Evolutionary conservation across 2,113 vertebrate species (phyloP).

Genomic region (Meles meles): DNA sequence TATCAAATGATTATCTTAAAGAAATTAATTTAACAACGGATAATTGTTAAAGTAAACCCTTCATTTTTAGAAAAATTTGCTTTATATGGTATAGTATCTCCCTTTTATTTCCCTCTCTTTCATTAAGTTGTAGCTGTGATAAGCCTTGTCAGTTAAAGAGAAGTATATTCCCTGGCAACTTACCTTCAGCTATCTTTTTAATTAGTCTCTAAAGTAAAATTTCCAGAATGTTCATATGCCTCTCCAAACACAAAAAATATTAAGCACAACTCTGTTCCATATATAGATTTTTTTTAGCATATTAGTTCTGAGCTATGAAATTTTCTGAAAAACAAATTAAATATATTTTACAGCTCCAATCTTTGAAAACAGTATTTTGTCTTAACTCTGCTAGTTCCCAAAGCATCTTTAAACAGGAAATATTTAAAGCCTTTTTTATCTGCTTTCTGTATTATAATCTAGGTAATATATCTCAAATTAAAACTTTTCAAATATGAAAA

Average conservation of each 20-base stretch:
- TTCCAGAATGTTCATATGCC: conserved; percentile 8
- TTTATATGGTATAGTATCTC: background rate
- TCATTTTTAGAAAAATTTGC: background rate
- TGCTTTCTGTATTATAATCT: background rate
- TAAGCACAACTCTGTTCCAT: conserved; percentile 12
- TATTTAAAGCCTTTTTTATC: background rate
- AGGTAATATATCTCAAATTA: background rate
- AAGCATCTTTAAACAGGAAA: background rate
- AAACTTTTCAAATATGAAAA: background rate
- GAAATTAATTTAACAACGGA: background rate
- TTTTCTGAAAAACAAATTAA: conserved; percentile 10
- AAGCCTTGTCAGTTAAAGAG: background rate
- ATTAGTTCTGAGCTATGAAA: background rate
- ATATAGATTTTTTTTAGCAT: background rate
- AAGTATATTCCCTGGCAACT: background rate
- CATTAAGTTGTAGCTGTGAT: background rate
- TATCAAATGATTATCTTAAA: background rate
- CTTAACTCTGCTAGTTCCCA: background rate
- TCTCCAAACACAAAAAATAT: conserved; percentile 28
- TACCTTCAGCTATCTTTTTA: background rate
- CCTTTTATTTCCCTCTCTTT: background rate
- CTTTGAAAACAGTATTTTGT: background rate
- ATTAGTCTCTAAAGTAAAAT: conserved; percentile 29
- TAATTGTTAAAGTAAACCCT: background rate
- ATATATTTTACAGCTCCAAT: background rate